Evolutionary conservation across 1,140 invertebrate species (phyloP), one percentile per base, ranked within the genome.

Genomic region (Atta cephalotes): DNA sequence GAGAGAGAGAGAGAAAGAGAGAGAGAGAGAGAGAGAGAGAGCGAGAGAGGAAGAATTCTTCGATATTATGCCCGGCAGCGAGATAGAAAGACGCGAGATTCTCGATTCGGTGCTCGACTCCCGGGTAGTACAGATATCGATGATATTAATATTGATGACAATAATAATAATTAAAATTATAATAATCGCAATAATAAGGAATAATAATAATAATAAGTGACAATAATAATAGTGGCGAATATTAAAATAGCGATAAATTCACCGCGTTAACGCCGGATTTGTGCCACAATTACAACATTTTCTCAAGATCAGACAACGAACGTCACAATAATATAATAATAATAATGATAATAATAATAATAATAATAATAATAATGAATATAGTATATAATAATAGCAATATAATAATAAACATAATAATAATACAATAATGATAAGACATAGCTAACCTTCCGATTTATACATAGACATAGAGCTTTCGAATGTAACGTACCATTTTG

Each of bases 51-150:
- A 60, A 74, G 63, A 49, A 12, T 21, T 45, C 7, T 80, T 21
- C 63, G 51, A 45, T 72, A 49, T 39, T 18, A 31, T 84, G 70
- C 74, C 70, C 86, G 60, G 68, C 25, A 82, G 85, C 88, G 70
- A 80, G 9, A 45, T 45, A 76, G 79, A 51, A 89, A 86, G 53
- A 71, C 79, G 79, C 74, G 53, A 86, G 49, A 85, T 70, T 65
- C 90, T 94, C 94, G 92, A 91, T 92, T 88, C 92, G 91, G 92
- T 91, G 89, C 91, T 91, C 90, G 91, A 92, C 65, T 79, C 92
- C 89, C 92, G 88, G 89, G 84, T 91, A 90, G 71, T 82, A 86
- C 71, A 88, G 86, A 60, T 86, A 90, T 87, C 90, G 88, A 89
- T 90, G 86, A 91, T 85, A 79, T 88, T 86, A 88, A 90, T 87